Evolutionary conservation across 2,113 vertebrate species (phyloP).

Genomic region (Lagopus muta): DNA sequence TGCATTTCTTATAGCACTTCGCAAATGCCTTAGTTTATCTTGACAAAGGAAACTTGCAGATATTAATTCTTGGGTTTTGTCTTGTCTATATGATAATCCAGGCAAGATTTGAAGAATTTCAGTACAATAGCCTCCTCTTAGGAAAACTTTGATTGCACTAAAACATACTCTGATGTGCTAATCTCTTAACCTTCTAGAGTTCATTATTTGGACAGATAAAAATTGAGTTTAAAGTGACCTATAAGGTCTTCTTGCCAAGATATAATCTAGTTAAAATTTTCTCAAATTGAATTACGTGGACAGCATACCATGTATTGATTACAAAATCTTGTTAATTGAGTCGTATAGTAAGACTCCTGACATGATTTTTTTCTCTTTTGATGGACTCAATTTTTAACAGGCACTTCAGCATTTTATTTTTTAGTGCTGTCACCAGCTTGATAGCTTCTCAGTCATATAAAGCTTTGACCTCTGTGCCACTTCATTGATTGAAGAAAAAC

Average conservation of each 20-base stretch:
- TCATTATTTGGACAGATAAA: constrained; percentile 54
- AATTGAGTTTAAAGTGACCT: constrained; percentile 37
- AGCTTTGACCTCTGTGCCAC: neutral
- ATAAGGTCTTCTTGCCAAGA: constrained; percentile 5
- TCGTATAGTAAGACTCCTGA: neutral
- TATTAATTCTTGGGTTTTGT: neutral
- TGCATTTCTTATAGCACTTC: neutral
- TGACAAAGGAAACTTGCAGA: neutral
- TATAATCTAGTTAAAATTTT: constrained; percentile 6
- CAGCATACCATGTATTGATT: constrained; percentile 9
- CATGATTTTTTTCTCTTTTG: neutral
- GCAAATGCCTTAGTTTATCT: neutral
- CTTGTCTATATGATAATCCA: constrained; percentile 16
- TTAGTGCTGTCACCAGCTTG: neutral
- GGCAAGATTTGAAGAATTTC: constrained; percentile 5
- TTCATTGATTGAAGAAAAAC: neutral
- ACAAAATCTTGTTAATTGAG: neutral
- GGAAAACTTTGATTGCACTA: constrained; percentile 2
- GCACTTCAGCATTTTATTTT: neutral
- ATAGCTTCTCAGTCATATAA: neutral
- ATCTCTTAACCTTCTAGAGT: constrained; percentile 32
- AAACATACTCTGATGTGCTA: neutral
- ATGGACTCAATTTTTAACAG: neutral
- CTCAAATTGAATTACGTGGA: constrained; percentile 38
- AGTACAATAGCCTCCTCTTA: neutral